These are phyloP conservation scores for Corticium candelabrum DNA, from an alignment of 37 sponge, comb jelly and placozoan species.

Conservation along the genomic window DNA sequence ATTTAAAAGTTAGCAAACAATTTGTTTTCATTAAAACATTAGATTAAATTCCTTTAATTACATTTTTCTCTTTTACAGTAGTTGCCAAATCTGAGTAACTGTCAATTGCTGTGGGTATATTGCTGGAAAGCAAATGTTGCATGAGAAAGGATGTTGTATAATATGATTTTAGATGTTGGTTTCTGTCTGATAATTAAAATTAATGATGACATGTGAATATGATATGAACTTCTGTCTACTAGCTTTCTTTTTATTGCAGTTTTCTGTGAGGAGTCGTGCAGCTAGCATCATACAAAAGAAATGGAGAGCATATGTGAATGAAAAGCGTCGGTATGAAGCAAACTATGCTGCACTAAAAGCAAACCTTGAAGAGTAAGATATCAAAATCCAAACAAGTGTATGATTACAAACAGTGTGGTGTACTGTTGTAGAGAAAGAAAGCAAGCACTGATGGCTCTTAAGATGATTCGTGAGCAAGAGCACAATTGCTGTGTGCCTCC, in stretches of 20 bases:
- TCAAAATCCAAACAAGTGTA: neutral
- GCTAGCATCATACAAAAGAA: constrained; percentile 50
- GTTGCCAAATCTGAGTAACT: no score
- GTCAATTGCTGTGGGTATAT: no score
- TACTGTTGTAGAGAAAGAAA: neutral
- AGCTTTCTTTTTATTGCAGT: neutral
- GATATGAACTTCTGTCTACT: neutral
- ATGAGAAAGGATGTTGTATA: no score
- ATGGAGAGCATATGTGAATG: constrained; percentile 47
- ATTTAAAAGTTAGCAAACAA: no score
- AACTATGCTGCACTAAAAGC: constrained; percentile 39
- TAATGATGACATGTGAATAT: no score
- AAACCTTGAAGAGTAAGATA: constrained; percentile 39
- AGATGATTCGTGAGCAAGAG: neutral
- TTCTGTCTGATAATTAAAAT: no score
- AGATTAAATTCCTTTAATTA: no score
- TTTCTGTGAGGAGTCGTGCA: constrained; percentile 22
- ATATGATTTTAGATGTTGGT: no score
- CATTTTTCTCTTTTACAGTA: no score
- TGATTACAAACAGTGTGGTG: no score
- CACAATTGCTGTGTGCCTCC: neutral
- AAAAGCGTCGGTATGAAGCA: constrained; percentile 57
- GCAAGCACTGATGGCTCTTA: neutral
- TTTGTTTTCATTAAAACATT: no score
- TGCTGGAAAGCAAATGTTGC: no score